Percentiles rank a stretch among this genome's conserved stretches.
Evolutionary conservation across 1,140 invertebrate genomes (phyloP).

Genomic region (Oryzaephilus surinamensis): DNA sequence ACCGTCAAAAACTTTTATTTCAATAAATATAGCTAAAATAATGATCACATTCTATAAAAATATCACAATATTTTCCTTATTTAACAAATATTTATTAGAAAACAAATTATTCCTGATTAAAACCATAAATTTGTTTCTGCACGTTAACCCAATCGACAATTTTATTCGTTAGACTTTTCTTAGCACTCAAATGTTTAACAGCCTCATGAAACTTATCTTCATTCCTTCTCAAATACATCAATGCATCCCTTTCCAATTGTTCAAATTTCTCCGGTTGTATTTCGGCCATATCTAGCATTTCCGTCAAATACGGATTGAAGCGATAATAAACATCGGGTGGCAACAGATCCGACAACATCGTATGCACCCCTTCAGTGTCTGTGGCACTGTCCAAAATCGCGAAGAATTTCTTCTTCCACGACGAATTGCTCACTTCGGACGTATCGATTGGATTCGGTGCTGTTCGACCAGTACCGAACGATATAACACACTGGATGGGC

Average conservation of each 20-base stretch:
- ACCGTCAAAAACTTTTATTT: too few species aligned
- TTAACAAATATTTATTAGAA: not conserved
- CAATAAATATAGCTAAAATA: too few species aligned
- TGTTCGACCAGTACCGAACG: slow-evolving; percentile 73
- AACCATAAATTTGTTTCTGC: slow-evolving; percentile 15
- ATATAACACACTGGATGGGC: slow-evolving; percentile 75
- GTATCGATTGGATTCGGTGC: slow-evolving; percentile 33
- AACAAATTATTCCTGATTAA: too few species aligned
- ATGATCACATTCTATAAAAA: too few species aligned
- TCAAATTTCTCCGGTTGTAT: slow-evolving; percentile 57
- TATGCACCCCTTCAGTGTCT: slow-evolving; percentile 80
- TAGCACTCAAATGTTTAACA: slow-evolving; percentile 39
- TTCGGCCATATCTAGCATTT: slow-evolving; percentile 76
- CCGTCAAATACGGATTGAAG: slow-evolving; percentile 83
- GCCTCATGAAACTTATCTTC: slow-evolving; percentile 59
- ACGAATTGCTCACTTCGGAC: slow-evolving; percentile 36
- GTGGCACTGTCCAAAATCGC: slow-evolving; percentile 85
- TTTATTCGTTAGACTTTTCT: slow-evolving; percentile 36
- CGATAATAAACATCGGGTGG: slow-evolving; percentile 71
- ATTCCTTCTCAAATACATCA: slow-evolving; percentile 68
- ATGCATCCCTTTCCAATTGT: slow-evolving; percentile 52
- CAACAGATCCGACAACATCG: slow-evolving; percentile 70
- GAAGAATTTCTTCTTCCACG: slow-evolving; percentile 71
- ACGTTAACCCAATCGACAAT: slow-evolving; percentile 39
- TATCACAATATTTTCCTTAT: not conserved